A percentile compares a stretch with the other conserved stretches of the same genome.
These are phyloP conservation scores for Ameiurus melas DNA, from an alignment of 2,113 vertebrate genomes.

Conservation along the genomic window DNA sequence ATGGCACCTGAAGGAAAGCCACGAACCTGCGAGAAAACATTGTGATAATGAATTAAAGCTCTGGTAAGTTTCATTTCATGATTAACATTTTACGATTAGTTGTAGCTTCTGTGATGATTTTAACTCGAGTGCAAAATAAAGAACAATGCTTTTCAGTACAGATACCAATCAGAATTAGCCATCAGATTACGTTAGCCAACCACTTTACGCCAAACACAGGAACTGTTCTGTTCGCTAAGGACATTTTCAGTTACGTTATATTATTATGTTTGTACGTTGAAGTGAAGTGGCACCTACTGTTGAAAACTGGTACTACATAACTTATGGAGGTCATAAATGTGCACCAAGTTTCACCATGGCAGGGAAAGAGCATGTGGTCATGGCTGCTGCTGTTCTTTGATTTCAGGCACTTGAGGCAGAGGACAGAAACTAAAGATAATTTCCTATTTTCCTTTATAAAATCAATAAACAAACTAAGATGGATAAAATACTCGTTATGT, in stretches of 20 bases:
- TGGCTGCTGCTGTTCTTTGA: too few relatives aligned
- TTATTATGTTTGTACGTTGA: too few relatives aligned
- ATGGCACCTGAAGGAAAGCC: constrained; percentile 87
- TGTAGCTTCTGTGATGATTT: not conserved
- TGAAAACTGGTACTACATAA: too few relatives aligned
- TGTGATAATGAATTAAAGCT: not conserved
- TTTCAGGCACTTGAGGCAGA: too few relatives aligned
- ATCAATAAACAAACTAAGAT: not conserved
- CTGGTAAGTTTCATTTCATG: not conserved
- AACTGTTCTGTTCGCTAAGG: not conserved
- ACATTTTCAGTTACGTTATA: too few relatives aligned
- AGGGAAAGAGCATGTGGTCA: too few relatives aligned
- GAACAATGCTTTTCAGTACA: not conserved
- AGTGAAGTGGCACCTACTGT: too few relatives aligned
- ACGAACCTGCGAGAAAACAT: constrained; percentile 74
- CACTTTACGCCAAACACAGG: not conserved
- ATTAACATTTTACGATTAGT: not conserved
- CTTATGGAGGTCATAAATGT: too few relatives aligned
- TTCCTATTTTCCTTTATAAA: not conserved
- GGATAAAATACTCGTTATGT: not conserved
- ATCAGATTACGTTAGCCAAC: not conserved
- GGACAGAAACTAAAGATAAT: not conserved
- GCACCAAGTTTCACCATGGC: too few relatives aligned
- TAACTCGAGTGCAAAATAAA: not conserved
- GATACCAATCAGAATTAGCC: not conserved